These are phyloP conservation scores for Seira ritae DNA, from an alignment of 2,888 invertebrate species.

Conservation along the genomic window DNA sequence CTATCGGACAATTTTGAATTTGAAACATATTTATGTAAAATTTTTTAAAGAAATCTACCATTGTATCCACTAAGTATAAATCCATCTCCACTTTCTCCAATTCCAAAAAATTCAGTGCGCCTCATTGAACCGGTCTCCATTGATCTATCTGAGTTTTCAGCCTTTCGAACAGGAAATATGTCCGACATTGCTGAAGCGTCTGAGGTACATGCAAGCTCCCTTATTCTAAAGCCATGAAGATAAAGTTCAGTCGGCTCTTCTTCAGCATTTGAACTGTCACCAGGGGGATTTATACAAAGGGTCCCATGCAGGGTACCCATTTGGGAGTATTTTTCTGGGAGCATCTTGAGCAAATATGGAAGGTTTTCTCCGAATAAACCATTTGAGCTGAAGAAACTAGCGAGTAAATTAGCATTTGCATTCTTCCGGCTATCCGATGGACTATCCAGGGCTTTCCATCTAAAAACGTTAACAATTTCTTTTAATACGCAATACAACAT, in stretches of 20 bases:
- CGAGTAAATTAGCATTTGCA: conserved; percentile 63
- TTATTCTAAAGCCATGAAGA: conserved; percentile 43
- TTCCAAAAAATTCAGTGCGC: conserved; percentile 67
- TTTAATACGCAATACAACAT: too few relatives aligned
- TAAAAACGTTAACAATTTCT: conserved; percentile 16
- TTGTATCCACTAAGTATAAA: conserved; percentile 63
- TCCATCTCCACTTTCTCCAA: conserved; percentile 65
- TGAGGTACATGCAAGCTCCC: conserved; percentile 27
- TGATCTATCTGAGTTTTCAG: not conserved
- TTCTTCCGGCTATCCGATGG: conserved; percentile 66
- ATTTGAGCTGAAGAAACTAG: conserved; percentile 51
- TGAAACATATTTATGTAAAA: too few relatives aligned
- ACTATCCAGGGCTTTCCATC: conserved; percentile 71
- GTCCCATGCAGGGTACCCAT: conserved; percentile 82
- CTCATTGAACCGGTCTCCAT: not conserved
- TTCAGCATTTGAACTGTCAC: conserved; percentile 71
- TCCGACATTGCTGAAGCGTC: conserved; percentile 20
- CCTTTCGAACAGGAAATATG: conserved; percentile 16
- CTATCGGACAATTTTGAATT: too few relatives aligned
- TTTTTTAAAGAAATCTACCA: too few relatives aligned
- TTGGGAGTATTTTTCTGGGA: conserved; percentile 79
- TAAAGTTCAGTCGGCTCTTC: conserved; percentile 28
- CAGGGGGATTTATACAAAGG: conserved; percentile 76
- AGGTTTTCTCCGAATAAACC: conserved; percentile 68
- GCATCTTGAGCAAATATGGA: conserved; percentile 56